Conservation (phyloP, 2,888 invertebrate genomes). For the Netelia melanura region DNA sequence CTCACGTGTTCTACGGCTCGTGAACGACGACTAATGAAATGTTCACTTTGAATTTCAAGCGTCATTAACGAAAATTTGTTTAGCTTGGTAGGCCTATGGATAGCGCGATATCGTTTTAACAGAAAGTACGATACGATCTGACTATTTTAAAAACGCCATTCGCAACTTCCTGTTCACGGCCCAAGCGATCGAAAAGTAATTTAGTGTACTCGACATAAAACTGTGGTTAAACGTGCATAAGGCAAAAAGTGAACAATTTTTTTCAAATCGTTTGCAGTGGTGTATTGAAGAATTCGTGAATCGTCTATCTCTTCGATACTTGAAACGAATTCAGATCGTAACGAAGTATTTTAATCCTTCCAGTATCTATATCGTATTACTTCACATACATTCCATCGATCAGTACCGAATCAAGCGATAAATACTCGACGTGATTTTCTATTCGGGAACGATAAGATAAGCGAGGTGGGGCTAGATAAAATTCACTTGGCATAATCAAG, state of each 20-base stretch:
- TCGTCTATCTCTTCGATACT: too few species aligned
- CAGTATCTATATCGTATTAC: not conserved
- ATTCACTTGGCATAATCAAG: not conserved
- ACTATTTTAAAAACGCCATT: not conserved
- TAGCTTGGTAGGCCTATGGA: conserved; percentile 20
- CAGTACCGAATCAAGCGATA: conserved; percentile 3
- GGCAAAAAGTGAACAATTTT: not conserved
- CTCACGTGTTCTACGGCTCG: conserved; percentile 38
- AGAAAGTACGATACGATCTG: not conserved
- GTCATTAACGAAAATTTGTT: conserved; percentile 39
- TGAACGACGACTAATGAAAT: conserved; percentile 19
- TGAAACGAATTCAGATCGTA: not conserved
- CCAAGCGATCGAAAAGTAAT: too few species aligned
- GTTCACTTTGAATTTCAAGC: conserved; percentile 35
- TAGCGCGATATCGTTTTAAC: not conserved
- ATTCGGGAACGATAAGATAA: conserved; percentile 59
- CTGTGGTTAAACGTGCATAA: not conserved
- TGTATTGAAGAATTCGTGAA: too few species aligned
- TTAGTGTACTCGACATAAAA: too few species aligned
- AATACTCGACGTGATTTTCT: conserved; percentile 11
- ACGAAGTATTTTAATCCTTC: conserved; percentile 2
- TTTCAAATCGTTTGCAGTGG: too few species aligned
- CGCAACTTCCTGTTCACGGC: too few species aligned
- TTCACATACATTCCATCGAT: conserved; percentile 56
- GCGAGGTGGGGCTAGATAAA: conserved; percentile 34